These are phyloP conservation scores for Eudemis profundana DNA, from an alignment of 2,888 invertebrate genomes.

Conservation along the genomic window DNA sequence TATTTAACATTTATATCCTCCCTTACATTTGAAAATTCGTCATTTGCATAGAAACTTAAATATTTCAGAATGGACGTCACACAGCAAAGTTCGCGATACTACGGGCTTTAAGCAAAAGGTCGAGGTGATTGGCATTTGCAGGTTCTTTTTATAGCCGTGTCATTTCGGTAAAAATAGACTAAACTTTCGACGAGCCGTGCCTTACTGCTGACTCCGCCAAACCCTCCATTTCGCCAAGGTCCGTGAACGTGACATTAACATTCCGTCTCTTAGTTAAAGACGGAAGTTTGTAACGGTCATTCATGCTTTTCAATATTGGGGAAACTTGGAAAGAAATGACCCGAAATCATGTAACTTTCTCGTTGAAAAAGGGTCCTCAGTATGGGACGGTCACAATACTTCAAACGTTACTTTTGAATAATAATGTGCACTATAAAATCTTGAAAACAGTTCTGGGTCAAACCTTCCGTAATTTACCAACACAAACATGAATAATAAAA, in stretches of 20 bases:
- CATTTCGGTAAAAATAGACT: conserved; percentile 63
- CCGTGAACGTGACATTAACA: conserved; percentile 24
- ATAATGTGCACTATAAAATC: background rate
- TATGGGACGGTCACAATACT: background rate
- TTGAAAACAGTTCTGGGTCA: background rate
- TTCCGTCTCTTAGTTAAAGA: conserved; percentile 31
- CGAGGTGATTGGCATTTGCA: conserved; percentile 56
- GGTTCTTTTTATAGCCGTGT: conserved; percentile 60
- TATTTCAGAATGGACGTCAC: conserved; percentile 48
- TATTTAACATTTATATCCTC: background rate
- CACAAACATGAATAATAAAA: conserved; percentile 7
- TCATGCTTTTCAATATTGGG: background rate
- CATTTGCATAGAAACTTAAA: conserved; percentile 3
- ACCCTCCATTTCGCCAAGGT: conserved; percentile 13
- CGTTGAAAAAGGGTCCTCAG: background rate
- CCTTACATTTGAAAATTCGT: background rate
- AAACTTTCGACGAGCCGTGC: conserved; percentile 57
- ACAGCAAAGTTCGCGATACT: conserved; percentile 44
- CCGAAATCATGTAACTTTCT: background rate
- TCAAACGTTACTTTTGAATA: too few relatives aligned
- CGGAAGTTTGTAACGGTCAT: conserved; percentile 26
- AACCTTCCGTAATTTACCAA: background rate
- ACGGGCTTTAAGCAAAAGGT: conserved; percentile 56
- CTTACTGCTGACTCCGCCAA: conserved; percentile 46
- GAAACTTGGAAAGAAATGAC: background rate